phyloP scores from a whole-genome alignment of 1,140 invertebrate species.

The Habropoda laboriosa region DNA sequence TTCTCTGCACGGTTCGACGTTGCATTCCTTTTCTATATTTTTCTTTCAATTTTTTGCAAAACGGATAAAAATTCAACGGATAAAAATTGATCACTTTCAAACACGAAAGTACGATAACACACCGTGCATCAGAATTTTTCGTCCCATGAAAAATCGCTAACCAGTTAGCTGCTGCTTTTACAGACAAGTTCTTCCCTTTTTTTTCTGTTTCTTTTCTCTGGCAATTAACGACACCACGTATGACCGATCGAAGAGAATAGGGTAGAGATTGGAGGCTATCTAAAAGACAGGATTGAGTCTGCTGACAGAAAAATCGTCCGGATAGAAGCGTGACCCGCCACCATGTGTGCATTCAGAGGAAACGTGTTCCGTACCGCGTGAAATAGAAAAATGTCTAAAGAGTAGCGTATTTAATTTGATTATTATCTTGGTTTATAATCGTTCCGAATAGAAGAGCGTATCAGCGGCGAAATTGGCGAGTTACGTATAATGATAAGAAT shows the following conservation, averaged over 20 bases:
- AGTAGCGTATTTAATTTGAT: constrained; percentile 26
- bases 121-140: background rate
- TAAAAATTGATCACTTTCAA: too few relatives aligned
- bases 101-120: background rate
- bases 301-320: constrained; percentile 45
- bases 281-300: constrained; percentile 3
- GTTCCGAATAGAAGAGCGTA: constrained; percentile 45
- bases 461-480: constrained; percentile 29
- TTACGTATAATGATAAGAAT: constrained; percentile 28
- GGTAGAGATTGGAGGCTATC: constrained; percentile 4
- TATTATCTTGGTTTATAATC: background rate
- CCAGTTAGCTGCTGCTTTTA: background rate
- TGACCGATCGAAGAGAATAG: background rate
- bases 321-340: constrained; percentile 79
- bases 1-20: constrained; percentile 16
- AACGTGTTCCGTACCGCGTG: constrained; percentile 47
- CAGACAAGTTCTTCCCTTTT: background rate
- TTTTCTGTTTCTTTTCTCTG: too few relatives aligned
- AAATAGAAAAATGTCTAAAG: constrained; percentile 36
- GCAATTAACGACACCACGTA: background rate
- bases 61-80: too few relatives aligned
- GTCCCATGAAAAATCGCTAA: background rate
- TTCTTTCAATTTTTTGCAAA: too few relatives aligned
- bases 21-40: too few relatives aligned
- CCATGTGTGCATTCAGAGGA: constrained; percentile 72